A percentile compares a stretch with the other conserved stretches of the same genome.
Conservation (phyloP, 2,797 vertebrate species). For the Euphonia xanthogaster region DNA sequence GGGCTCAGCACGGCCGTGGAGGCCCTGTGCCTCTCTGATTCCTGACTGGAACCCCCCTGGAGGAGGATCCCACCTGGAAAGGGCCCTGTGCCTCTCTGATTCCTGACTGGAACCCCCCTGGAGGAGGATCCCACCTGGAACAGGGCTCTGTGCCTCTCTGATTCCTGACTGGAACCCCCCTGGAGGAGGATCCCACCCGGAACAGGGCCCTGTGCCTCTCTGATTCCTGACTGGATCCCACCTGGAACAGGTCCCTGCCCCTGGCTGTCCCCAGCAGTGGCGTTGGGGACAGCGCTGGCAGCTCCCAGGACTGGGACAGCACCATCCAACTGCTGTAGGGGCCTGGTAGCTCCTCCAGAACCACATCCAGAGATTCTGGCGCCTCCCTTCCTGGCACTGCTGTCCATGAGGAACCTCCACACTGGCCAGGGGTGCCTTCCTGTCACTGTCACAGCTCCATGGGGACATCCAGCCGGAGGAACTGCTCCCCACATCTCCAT, state of each 20-base stretch:
- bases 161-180: fast-evolving
- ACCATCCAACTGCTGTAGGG: fast-evolving
- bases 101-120: fast-evolving
- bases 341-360: background rate
- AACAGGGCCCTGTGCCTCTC: background rate
- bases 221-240: background rate
- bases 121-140: background rate
- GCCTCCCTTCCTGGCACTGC: background rate
- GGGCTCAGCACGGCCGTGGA: slow-evolving; percentile 91
- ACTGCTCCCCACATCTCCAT: no score
- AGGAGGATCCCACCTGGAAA: fast-evolving
- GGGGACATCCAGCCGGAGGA: no score
- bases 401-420: fast-evolving
- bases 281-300: fast-evolving
- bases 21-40: slow-evolving; percentile 88
- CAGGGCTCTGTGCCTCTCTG: background rate
- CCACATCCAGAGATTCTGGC: background rate
- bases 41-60: background rate
- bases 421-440: background rate
- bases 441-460: fast-evolving
- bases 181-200: no score
- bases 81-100: background rate
- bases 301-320: background rate
- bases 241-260: no score
- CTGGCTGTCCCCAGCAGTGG: background rate